Conservation (phyloP, 2,888 invertebrate species). For the Rhabditoides inermis region DNA sequence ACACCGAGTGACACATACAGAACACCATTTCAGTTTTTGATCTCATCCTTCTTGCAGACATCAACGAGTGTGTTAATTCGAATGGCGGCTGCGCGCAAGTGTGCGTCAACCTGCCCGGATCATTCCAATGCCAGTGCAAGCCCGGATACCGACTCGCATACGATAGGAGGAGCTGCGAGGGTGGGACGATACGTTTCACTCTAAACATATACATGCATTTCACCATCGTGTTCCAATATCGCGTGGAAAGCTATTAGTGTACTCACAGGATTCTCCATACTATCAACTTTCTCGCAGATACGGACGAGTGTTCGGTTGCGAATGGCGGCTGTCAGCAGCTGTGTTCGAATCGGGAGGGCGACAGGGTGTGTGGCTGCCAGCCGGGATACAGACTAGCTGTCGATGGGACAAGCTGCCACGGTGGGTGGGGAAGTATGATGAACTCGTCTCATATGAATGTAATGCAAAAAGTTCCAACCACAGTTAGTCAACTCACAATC, state of each 20-base stretch:
- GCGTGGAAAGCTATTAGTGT: too few species aligned
- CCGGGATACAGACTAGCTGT: slow-evolving; percentile 73
- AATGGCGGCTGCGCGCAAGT: slow-evolving; percentile 76
- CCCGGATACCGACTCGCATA: slow-evolving; percentile 60
- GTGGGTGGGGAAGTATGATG: too few species aligned
- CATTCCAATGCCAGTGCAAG: slow-evolving; percentile 70
- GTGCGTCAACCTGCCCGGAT: slow-evolving; percentile 73
- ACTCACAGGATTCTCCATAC: too few species aligned
- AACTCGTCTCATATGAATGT: too few species aligned
- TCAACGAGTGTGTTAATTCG: slow-evolving; percentile 73
- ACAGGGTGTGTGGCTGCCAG: slow-evolving; percentile 72
- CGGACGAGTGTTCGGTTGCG: slow-evolving; percentile 73
- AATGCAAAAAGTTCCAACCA: too few species aligned
- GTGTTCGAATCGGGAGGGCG: slow-evolving; percentile 75
- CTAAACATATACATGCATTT: too few species aligned
- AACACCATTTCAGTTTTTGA: too few species aligned
- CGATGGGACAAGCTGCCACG: slow-evolving; percentile 72
- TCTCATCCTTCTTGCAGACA: slow-evolving; percentile 58
- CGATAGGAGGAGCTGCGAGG: slow-evolving; percentile 38
- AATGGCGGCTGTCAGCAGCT: slow-evolving; percentile 76
- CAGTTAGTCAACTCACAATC: too few species aligned
- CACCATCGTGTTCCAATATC: too few species aligned
- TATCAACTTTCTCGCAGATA: slow-evolving; percentile 61
- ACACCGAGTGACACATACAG: too few species aligned
- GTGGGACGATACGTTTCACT: too few species aligned